Conservation (phyloP, 2,797 vertebrate genomes). For the Crypturellus tataupa region DNA sequence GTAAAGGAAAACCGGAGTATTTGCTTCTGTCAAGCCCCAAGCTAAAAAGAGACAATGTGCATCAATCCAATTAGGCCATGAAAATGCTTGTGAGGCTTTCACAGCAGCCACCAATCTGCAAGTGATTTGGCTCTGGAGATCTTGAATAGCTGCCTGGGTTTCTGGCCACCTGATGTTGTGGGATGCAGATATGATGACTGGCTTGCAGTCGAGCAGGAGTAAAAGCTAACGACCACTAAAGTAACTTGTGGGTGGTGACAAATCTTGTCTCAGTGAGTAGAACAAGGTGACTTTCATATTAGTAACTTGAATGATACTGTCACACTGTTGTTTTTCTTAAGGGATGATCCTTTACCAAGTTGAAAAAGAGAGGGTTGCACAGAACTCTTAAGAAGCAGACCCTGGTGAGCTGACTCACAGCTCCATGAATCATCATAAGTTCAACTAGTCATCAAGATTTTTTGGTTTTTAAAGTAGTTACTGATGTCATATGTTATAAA, state of each 20-base stretch:
- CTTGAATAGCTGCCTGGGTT: neutral
- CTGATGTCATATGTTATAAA: conserved; percentile 36
- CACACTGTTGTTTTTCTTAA: neutral
- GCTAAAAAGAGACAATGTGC: neutral
- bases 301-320: neutral
- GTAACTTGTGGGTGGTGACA: neutral
- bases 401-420: neutral
- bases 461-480: neutral
- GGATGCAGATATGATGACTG: neutral
- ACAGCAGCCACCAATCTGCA: neutral
- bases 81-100: neutral
- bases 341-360: neutral
- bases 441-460: neutral
- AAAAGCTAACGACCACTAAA: neutral
- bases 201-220: neutral
- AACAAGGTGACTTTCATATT: conserved; percentile 44
- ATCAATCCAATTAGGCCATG: neutral
- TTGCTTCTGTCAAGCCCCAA: conserved; percentile 21
- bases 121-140: neutral
- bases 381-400: neutral
- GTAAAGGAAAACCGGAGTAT: neutral
- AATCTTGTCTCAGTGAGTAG: neutral
- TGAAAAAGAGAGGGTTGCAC: neutral
- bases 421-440: neutral
- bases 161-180: neutral